Percentiles rank a stretch among this genome's conserved stretches.
Evolutionary conservation across 2,888 invertebrate genomes (phyloP).

Genomic region (Sympetrum striolatum): DNA sequence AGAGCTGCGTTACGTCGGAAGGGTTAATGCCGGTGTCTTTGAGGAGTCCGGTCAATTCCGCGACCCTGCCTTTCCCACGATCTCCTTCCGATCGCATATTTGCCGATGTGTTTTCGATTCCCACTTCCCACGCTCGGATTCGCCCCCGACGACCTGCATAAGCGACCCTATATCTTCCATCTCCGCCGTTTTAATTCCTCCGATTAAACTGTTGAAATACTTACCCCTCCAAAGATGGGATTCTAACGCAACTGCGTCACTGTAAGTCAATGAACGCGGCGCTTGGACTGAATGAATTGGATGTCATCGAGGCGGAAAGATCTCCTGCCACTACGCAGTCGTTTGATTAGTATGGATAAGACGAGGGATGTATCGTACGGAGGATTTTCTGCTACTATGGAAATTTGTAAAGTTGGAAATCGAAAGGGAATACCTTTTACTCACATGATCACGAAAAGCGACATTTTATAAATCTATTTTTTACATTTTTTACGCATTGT

Average conservation of each 20-base stretch:
- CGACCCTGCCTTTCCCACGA: slow-evolving; percentile 26
- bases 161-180: neutral
- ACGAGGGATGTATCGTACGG: no score
- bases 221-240: neutral
- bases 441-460: no score
- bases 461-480: no score
- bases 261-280: neutral
- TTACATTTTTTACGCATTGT: no score
- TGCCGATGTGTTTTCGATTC: slow-evolving; percentile 10
- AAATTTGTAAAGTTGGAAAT: no score
- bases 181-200: neutral
- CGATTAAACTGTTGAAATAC: neutral
- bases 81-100: neutral
- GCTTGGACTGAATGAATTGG: neutral
- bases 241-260: neutral
- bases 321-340: neutral
- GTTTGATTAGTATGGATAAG: neutral
- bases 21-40: neutral
- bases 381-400: no score
- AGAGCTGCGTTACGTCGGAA: neutral
- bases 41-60: neutral
- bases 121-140: slow-evolving; percentile 16
- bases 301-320: neutral
- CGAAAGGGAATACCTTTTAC: no score
- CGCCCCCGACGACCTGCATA: neutral